A percentile compares a stretch with the other conserved stretches of the same genome.
phyloP scores from a whole-genome alignment of 2,113 vertebrate genomes.

The Axis porcinus region DNA sequence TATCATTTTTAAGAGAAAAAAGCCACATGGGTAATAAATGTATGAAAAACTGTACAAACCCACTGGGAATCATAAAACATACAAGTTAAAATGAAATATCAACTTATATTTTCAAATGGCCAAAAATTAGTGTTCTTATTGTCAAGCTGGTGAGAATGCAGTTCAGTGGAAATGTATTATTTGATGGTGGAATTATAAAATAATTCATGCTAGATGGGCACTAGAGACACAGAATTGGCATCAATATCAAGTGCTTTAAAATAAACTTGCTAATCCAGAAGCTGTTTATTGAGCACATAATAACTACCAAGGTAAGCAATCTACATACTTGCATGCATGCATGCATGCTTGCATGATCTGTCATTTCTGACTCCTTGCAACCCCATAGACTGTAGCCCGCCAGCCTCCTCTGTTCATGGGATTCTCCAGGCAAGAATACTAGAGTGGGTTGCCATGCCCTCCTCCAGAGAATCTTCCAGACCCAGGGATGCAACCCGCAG shows the following conservation, averaged over 20 bases:
- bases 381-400: too few relatives aligned
- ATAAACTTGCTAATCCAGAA: not conserved
- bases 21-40: not conserved
- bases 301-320: not conserved
- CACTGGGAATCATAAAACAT: not conserved
- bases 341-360: too few relatives aligned
- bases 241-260: not conserved
- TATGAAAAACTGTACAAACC: not conserved
- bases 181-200: not conserved
- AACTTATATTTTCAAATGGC: not conserved
- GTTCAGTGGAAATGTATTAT: not conserved
- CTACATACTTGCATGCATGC: too few relatives aligned
- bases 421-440: too few relatives aligned
- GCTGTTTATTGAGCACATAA: not conserved
- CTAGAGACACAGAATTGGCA: not conserved
- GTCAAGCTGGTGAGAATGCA: not conserved
- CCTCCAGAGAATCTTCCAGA: too few relatives aligned
- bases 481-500: too few relatives aligned
- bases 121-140: not conserved
- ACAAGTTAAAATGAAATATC: not conserved
- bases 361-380: too few relatives aligned
- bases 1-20: not conserved
- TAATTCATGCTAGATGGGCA: not conserved
- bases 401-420: too few relatives aligned
- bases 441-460: too few relatives aligned